Base-by-base conservation (phyloP, 1,140 invertebrate genomes). In the Heliconius congener region DNA sequence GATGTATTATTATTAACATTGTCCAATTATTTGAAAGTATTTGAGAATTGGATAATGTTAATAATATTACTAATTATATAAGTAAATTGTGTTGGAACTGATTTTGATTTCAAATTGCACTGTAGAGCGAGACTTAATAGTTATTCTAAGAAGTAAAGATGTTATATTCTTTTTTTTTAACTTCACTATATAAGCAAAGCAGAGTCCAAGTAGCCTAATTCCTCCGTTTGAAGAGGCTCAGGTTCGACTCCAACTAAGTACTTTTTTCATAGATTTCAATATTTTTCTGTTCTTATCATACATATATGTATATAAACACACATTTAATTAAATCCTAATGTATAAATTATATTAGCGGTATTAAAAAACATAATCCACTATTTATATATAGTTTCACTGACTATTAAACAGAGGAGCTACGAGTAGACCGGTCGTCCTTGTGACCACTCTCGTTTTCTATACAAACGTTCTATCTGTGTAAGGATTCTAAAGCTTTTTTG, bases 361-460 rank as follows among this genome's bases (percentile, higher is more conserved):
- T 55, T 55, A 55, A n/a, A 30, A 16, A 30, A 30, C 27, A 27
- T 30, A n/a, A 57, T 23, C n/a, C 55, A 57, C 19, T 23, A 57
- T 27, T 23, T 60, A 23, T 23, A 23, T 23, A 60, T 60, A 1
- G n/a, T 60, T 60, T 60, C 9, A 60, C 55, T 60, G 3, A 23
- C 11, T 66, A 66, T 66, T 27, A 30, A 30, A 66, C 60, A 30
- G 60, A 66, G 27, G 27, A 66, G 60, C 60, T 66, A 46, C 13
- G 13, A 46, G 42, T 46, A 66, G 60, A 66, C 60, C 27, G 60
- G 60, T n/a, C 60, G 60, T 66, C 60, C 60, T 66, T 66, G 60
- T 66, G 27, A 66, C 60, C 60, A 66, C 60, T 66, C 60, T 66
- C 60, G 60, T 66, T 66, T 66, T 66, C 60, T 66, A 66, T 30